Evolutionary conservation across 2,113 vertebrate genomes (phyloP).

Genomic region (Tichodroma muraria): DNA sequence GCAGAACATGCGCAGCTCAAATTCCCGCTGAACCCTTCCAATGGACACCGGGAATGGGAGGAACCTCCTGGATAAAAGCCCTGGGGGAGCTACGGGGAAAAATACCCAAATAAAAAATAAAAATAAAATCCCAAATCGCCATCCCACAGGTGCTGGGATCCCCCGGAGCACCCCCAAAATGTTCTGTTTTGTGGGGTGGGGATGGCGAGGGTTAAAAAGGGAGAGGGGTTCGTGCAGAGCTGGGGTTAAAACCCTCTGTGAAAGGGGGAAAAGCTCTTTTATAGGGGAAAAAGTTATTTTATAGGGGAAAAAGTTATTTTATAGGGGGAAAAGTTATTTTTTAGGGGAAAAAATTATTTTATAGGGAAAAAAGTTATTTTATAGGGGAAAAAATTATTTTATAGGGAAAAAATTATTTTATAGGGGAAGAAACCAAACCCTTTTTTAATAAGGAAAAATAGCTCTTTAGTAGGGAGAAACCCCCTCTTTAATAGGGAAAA

Average conservation of each 20-base stretch:
- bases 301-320: neutral
- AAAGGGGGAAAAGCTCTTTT: neutral
- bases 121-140: neutral
- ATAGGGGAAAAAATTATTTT: neutral
- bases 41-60: neutral
- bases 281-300: neutral
- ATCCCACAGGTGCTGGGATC: too few species aligned
- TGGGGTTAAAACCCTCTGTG: neutral
- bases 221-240: neutral
- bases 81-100: too few species aligned
- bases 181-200: neutral
- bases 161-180: too few species aligned
- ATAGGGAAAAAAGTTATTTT: too few species aligned
- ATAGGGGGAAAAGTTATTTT: too few species aligned
- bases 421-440: too few species aligned
- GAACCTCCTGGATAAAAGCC: neutral
- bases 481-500: too few species aligned
- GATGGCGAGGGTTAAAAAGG: neutral
- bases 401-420: too few species aligned
- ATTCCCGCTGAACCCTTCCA: constrained; percentile 46
- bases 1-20: constrained; percentile 60
- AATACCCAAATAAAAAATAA: too few species aligned
- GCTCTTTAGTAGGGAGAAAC: too few species aligned
- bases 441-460: too few species aligned
- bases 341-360: too few species aligned